Base-by-base conservation (phyloP, 2,113 vertebrate genomes). In the Oreochromis niloticus region DNA sequence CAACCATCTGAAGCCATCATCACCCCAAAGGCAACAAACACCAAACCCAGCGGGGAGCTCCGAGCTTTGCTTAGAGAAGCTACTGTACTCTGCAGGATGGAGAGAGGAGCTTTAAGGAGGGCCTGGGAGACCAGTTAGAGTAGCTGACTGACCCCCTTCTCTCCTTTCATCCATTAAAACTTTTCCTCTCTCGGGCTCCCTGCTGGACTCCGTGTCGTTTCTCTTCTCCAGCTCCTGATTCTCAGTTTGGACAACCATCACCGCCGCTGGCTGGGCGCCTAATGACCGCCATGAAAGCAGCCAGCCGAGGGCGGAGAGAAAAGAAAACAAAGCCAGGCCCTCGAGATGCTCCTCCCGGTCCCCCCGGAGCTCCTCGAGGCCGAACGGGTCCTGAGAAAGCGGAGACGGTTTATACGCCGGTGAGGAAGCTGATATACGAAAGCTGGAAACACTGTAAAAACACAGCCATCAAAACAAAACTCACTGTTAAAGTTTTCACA, bases 71-170 rank as follows among this genome's bases (percentile, higher is more conserved):
- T 86, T 57, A 50, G 10, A 66, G 32, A 32, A 57, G 46, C 79
- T 56, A 11, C 63, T 73, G 85, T 86, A 86, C 87, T 82, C 68
- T 84, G 55, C 79, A 80, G 81, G 41, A 81, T 55, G 48, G 34
- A 66, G n/a, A 55, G 84, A 16, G 7, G n/a, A 30, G 50, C 16
- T 43, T 16, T 55, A 55, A 12, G 30, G 17, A 54, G 81, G 41
- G 50, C 82, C 88, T 87, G 14, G 17, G 88, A 93, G 90, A 93
- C 90, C 88, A 91, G 88, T 89, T 91, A 86, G 50, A 73, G 63
- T 80, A 48, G 27, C 50, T 54, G 50, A 61, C 34, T 78, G 22
- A 84, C 83, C 80, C 83, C 57, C 6, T 68, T 78, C 63, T 61
- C 41, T 55, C 81, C 66, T 82, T 24, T 43, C 41, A 16, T 14